A percentile compares a stretch with the other conserved stretches of the same genome.
These are phyloP conservation scores for Zoanthus sansibaricus DNA, from an alignment of 92 coral and sea anemone species.

Conservation along the genomic window DNA sequence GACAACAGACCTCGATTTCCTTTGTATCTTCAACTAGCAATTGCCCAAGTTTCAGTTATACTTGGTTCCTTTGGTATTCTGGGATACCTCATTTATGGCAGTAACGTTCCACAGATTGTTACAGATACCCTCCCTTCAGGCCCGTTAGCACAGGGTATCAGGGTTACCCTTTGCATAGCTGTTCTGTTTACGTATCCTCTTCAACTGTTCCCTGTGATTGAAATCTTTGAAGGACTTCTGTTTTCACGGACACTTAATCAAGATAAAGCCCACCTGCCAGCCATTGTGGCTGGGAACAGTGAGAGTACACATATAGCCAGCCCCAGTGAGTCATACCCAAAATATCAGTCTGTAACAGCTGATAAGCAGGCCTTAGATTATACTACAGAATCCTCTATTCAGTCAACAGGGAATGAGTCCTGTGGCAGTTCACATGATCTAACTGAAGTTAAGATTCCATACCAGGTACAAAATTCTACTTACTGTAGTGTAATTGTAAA, in stretches of 20 bases:
- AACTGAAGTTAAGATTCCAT: slow-evolving; percentile 37
- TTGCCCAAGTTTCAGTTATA: slow-evolving; percentile 76
- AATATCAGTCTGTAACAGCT: slow-evolving; percentile 11
- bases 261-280: slow-evolving; percentile 67
- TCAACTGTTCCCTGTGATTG: slow-evolving; percentile 88
- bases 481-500: not conserved
- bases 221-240: slow-evolving; percentile 76
- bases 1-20: slow-evolving; percentile 86
- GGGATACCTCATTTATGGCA: slow-evolving; percentile 88
- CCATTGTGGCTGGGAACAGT: slow-evolving; percentile 72
- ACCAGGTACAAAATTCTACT: slow-evolving; percentile 23
- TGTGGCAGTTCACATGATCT: not conserved
- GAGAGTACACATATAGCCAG: not conserved
- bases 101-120: slow-evolving; percentile 84
- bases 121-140: slow-evolving; percentile 78
- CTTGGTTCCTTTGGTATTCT: slow-evolving; percentile 90
- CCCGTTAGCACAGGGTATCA: slow-evolving; percentile 65
- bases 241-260: slow-evolving; percentile 65
- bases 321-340: slow-evolving; percentile 14
- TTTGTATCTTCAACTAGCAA: slow-evolving; percentile 87
- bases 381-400: not conserved
- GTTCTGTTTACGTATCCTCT: slow-evolving; percentile 91
- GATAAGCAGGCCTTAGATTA: slow-evolving; percentile 16
- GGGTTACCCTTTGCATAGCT: slow-evolving; percentile 81
- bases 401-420: slow-evolving; percentile 1